These are phyloP conservation scores for Rhopalosiphum padi DNA, from an alignment of 1,140 invertebrate genomes.

Conservation along the genomic window DNA sequence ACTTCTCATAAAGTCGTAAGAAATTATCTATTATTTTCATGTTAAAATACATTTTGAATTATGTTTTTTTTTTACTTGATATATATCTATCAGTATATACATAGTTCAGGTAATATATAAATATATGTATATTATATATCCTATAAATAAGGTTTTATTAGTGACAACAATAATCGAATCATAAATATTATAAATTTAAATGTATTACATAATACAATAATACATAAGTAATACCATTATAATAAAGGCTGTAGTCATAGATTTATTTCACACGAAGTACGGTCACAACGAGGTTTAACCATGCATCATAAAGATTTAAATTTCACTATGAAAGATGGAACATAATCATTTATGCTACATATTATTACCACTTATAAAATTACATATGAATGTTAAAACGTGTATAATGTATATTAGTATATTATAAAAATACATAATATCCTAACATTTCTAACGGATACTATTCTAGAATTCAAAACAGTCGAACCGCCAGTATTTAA, in stretches of 20 bases:
- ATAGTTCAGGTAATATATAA: background rate
- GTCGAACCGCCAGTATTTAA: background rate
- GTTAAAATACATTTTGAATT: background rate
- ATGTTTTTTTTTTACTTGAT: background rate
- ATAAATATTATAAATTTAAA: background rate
- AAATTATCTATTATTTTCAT: background rate
- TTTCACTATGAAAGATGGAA: background rate
- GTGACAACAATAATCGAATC: background rate
- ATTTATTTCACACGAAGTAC: background rate
- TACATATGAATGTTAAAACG: background rate
- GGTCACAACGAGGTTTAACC: background rate
- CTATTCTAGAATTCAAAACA: background rate
- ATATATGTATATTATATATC: background rate
- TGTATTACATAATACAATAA: too few species aligned
- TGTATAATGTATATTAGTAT: background rate
- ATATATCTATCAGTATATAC: background rate
- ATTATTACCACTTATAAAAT: background rate
- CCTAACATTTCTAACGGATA: background rate
- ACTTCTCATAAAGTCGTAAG: background rate
- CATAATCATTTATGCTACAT: background rate
- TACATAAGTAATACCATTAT: background rate
- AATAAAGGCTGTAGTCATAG: background rate
- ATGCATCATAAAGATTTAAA: background rate
- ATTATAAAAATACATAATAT: background rate
- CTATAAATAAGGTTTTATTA: background rate